These are phyloP conservation scores for Goniozus legneri DNA, from an alignment of 1,140 invertebrate species.

Conservation along the genomic window DNA sequence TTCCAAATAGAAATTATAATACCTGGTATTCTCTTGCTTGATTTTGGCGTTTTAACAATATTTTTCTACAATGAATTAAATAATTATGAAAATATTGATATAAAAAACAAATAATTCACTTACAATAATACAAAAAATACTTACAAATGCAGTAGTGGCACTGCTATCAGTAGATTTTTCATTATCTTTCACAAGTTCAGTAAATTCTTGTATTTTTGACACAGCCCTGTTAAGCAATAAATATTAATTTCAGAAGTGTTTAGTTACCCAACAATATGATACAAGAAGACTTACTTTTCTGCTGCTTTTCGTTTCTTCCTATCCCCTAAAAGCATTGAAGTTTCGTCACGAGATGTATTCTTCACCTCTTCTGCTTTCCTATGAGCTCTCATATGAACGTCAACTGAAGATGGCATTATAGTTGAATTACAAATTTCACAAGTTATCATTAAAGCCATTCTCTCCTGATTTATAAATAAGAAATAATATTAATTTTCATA, in stretches of 20 bases:
- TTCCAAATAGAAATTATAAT: constrained; percentile 35
- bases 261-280: not conserved
- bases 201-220: constrained; percentile 40
- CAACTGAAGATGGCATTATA: constrained; percentile 60
- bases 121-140: not conserved
- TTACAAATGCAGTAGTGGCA: not conserved
- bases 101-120: constrained; percentile 7
- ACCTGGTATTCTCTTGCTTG: constrained; percentile 28
- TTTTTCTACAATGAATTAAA: constrained; percentile 9
- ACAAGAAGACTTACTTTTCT: constrained; percentile 43
- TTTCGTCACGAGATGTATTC: constrained; percentile 21
- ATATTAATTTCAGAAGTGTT: not conserved
- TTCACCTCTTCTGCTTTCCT: constrained; percentile 26
- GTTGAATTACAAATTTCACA: constrained; percentile 58
- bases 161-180: constrained; percentile 1
- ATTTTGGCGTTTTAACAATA: constrained; percentile 28
- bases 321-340: constrained; percentile 2
- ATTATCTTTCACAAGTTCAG: constrained; percentile 24
- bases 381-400: constrained; percentile 52
- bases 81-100: not conserved
- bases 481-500: not conserved
- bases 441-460: constrained; percentile 46
- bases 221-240: constrained; percentile 32
- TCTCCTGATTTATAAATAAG: constrained; percentile 46
- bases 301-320: constrained; percentile 55